Base-by-base conservation (phyloP, 2,113 vertebrate genomes). In the Odontesthes bonariensis region DNA sequence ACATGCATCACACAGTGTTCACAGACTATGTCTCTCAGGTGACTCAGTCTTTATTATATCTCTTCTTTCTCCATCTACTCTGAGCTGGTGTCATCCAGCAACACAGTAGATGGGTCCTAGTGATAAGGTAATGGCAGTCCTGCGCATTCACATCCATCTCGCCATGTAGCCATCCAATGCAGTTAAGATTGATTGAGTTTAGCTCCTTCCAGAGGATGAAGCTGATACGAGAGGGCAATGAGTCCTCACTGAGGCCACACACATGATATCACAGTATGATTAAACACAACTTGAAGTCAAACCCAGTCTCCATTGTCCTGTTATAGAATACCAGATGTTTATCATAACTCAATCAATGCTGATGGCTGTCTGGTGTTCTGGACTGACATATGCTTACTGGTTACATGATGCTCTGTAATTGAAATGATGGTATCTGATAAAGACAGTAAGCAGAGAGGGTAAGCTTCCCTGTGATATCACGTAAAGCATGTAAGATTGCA, bases 161-260 rank as follows among this genome's bases (percentile, higher is more conserved):
- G n/a, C 63, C 66, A 19, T 82, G 74, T 78, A 71, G 77, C 73
- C 73, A 38, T 77, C 69, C 70, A 58, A 86, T 82, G 73, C 74
- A 68, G 83, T 88, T 92, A 81, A 58, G 75, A 93, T 81, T 83
- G 91, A 93, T 91, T 76, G 68, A 69, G 61, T 73, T 62, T 59
- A 74, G 80, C 49, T 84, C 68, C 64, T 67, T 73, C 23, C 70
- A 70, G 68, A 73, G 78, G 80, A 86, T 79, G 65, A 33, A 60
- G 58, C 79, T 76, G 78, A 92, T 89, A 86, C 83, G 49, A 82
- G 56, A 75, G 76, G 71, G 81, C 83, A 73, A 72, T 77, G 72
- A 75, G 75, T 87, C 77, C 23, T 88, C 47, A 58, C 57, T 5
- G 56, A 73, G 77, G 47, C 78, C 79, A 57, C 57, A 69, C 58